Evolutionary conservation across 2,113 vertebrate species (phyloP).

Genomic region (Aegithalos caudatus): DNA sequence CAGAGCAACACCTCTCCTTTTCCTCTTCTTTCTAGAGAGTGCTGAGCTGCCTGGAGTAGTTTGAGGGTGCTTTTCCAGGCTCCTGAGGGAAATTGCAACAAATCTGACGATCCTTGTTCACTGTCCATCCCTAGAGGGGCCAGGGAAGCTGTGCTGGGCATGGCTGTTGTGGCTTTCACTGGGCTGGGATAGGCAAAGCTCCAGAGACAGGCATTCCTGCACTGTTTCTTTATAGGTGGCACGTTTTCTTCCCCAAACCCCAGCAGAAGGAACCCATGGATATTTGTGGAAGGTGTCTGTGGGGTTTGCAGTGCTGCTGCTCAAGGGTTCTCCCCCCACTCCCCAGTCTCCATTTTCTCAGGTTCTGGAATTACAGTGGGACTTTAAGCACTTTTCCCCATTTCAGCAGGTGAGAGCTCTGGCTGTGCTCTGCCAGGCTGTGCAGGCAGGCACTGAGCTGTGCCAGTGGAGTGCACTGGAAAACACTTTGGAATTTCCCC

Average conservation of each 20-base stretch:
- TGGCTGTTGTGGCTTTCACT: not conserved
- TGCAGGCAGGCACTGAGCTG: not conserved
- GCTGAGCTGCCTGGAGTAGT: accelerated
- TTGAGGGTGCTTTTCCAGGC: not conserved
- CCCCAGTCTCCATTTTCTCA: not conserved
- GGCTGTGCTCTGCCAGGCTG: not conserved
- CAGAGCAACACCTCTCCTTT: not conserved
- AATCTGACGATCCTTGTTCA: accelerated
- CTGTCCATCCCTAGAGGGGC: accelerated
- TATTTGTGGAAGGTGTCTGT: not conserved
- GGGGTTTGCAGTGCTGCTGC: not conserved
- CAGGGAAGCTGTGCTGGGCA: not conserved
- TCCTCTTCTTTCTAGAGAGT: not conserved
- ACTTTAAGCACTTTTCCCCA: not conserved
- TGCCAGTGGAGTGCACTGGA: accelerated
- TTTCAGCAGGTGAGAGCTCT: not conserved
- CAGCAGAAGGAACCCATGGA: not conserved
- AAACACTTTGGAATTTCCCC: not conserved
- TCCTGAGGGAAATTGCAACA: not conserved
- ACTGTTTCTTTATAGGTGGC: accelerated
- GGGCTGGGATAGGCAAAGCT: not conserved
- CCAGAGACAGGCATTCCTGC: not conserved
- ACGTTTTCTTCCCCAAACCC: accelerated
- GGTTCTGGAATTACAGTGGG: not conserved
- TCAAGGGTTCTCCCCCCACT: not conserved